Evolutionary conservation across 1,140 invertebrate species (phyloP).

Genomic region (Teleopsis dalmanni): DNA sequence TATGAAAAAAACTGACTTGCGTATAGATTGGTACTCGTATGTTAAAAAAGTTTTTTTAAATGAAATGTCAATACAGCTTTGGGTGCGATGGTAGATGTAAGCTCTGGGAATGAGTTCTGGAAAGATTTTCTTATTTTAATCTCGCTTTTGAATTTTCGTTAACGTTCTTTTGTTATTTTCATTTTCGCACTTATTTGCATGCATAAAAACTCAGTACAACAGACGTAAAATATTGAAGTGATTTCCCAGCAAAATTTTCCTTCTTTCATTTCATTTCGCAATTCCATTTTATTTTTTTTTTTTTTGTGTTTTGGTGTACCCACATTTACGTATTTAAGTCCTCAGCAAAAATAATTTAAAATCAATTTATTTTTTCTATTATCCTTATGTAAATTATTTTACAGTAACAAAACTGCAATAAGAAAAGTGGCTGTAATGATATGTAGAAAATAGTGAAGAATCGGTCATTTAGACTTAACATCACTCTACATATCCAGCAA

Average conservation of each 20-base stretch:
- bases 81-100: too few species aligned
- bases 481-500: too few species aligned
- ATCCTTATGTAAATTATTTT: slow-evolving; percentile 43
- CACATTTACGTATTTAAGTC: slow-evolving; percentile 16
- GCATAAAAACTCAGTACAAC: too few species aligned
- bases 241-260: too few species aligned
- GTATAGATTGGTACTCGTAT: too few species aligned
- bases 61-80: too few species aligned
- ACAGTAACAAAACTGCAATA: neutral
- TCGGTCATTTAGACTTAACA: too few species aligned
- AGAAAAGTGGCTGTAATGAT: neutral
- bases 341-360: slow-evolving; percentile 44
- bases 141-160: slow-evolving; percentile 43
- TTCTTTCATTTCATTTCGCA: slow-evolving; percentile 10
- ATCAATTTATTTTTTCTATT: slow-evolving; percentile 44
- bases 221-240: too few species aligned
- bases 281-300: neutral
- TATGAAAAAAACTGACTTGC: too few species aligned
- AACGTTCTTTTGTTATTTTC: slow-evolving; percentile 40
- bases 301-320: slow-evolving; percentile 1
- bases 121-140: slow-evolving; percentile 32
- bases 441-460: too few species aligned
- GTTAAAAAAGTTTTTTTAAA: too few species aligned
- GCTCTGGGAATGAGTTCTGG: too few species aligned
- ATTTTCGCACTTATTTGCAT: slow-evolving; percentile 42